A percentile compares a stretch with the other conserved stretches of the same genome.
These are phyloP conservation scores for Apantesis nais DNA, from an alignment of 2,888 invertebrate species.

Conservation along the genomic window DNA sequence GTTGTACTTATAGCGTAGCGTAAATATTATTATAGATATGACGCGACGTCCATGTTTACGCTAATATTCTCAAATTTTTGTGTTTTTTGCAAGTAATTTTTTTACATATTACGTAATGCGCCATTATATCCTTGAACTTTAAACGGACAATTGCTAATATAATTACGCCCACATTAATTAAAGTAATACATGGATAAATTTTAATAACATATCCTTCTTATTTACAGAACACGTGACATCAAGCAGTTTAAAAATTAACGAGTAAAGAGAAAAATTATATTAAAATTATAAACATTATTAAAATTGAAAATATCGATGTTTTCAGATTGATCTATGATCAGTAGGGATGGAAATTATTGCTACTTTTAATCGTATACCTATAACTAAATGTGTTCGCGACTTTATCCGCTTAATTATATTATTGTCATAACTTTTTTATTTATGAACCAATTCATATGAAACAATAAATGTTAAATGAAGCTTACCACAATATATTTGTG, in stretches of 20 bases:
- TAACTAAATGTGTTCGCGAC: too few relatives aligned
- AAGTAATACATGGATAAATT: background rate
- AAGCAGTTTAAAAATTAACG: background rate
- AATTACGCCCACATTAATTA: slow-evolving; percentile 2
- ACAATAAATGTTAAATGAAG: too few relatives aligned
- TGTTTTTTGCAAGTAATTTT: slow-evolving; percentile 1
- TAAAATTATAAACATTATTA: too few relatives aligned
- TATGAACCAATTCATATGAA: too few relatives aligned
- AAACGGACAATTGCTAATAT: slow-evolving; percentile 11
- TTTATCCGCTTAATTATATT: too few relatives aligned
- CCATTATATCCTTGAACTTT: slow-evolving; percentile 21
- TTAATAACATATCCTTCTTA: background rate
- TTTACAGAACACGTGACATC: background rate
- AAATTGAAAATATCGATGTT: too few relatives aligned
- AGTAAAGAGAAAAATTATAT: background rate
- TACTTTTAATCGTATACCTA: too few relatives aligned
- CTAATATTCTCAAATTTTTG: background rate
- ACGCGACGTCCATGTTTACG: background rate
- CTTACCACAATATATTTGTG: too few relatives aligned
- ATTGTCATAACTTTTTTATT: too few relatives aligned
- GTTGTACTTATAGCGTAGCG: background rate
- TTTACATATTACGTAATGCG: background rate
- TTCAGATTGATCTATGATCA: too few relatives aligned
- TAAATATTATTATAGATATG: background rate
- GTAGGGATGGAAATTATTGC: too few relatives aligned